Percentiles rank a stretch among this genome's conserved stretches.
phyloP scores from a whole-genome alignment of 1,140 invertebrate species.

The Drosophila ogumai region DNA sequence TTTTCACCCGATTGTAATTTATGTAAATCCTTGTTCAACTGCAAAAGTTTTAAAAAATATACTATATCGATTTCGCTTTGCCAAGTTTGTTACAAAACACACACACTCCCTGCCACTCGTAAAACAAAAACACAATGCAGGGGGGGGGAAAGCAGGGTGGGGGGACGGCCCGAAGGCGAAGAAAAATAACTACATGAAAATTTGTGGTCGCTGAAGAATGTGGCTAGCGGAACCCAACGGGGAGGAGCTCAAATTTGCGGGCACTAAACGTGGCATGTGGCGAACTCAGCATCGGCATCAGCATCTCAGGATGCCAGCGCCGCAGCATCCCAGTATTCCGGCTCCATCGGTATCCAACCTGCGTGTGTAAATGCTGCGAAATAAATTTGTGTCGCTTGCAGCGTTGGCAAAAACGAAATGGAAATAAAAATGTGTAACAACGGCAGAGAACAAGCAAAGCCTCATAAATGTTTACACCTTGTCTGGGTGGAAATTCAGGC shows the following conservation, averaged over 20 bases:
- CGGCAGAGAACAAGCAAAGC: slow-evolving; percentile 50
- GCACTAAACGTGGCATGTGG: slow-evolving; percentile 77
- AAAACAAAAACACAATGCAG: slow-evolving; percentile 22
- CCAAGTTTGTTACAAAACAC: not conserved
- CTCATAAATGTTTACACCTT: slow-evolving; percentile 82
- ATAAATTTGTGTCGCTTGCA: slow-evolving; percentile 80
- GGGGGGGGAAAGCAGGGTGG: not conserved
- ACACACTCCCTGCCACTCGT: slow-evolving; percentile 13
- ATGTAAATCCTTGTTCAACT: not conserved
- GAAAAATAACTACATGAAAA: slow-evolving; percentile 81
- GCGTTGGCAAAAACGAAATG: slow-evolving; percentile 50
- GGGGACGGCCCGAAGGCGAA: slow-evolving; percentile 32
- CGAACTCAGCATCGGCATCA: slow-evolving; percentile 42
- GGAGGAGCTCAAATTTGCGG: slow-evolving; percentile 71
- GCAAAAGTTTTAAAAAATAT: not conserved
- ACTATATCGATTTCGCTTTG: not conserved
- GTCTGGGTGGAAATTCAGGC: slow-evolving; percentile 47
- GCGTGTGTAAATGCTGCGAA: slow-evolving; percentile 74
- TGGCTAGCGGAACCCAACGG: slow-evolving; percentile 30
- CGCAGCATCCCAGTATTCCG: slow-evolving; percentile 6
- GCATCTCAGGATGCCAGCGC: slow-evolving; percentile 19
- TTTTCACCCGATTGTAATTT: not conserved
- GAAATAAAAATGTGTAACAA: slow-evolving; percentile 51
- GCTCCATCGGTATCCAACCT: slow-evolving; percentile 33
- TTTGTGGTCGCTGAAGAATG: slow-evolving; percentile 77